Base-by-base conservation (phyloP, 1,140 invertebrate species). In the Tetragnatha versicolor region DNA sequence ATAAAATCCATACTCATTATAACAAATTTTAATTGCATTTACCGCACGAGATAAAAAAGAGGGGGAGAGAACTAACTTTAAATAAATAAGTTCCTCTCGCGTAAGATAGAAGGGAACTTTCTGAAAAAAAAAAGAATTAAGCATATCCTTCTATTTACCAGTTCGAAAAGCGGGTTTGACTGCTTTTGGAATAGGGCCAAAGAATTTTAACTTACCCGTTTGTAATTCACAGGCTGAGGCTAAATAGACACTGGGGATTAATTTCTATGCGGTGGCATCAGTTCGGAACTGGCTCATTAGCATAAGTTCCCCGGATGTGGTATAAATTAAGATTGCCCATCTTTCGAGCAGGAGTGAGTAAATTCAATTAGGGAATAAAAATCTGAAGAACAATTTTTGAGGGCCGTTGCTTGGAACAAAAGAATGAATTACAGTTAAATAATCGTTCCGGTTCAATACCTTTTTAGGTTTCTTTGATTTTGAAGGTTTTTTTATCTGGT, bases 1-100 rank as follows among this genome's bases (percentile, higher is more conserved):
- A 73, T 75, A 75, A 75, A 75, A 75, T 75, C 72, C 72, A 75
- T 75, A 61, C 72, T 75, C 72, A 75, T 75, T 75, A 75, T 63
- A 75, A 63, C 58, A 75, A 75, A 75, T 75, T 75, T 75, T 75
- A 75, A 75, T 75, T 75, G 39, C 55, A 45, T 47, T 75, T 75
- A 17, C 69, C 39, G 51, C 55, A 25, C 14, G 10, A 70, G 17
- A 12, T 49, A 49, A 68, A 39, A 37, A 37, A 75, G 63, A 75
- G 47, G 49, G 7, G 12, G 20, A 58, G 7, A 10, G 37, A 49
- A 22, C 27, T 42, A 27, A 66, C 25, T 58, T 53, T 42, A 69
- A 69, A 69, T 53, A 69, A 69, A 69, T 53, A 69, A 69, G 25
- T 27, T 58, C 55, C 33, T 31, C 20, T 53, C 33, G 14, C 55